Conservation (phyloP, 2,113 vertebrate species). For the Tragelaphus imberbis region DNA sequence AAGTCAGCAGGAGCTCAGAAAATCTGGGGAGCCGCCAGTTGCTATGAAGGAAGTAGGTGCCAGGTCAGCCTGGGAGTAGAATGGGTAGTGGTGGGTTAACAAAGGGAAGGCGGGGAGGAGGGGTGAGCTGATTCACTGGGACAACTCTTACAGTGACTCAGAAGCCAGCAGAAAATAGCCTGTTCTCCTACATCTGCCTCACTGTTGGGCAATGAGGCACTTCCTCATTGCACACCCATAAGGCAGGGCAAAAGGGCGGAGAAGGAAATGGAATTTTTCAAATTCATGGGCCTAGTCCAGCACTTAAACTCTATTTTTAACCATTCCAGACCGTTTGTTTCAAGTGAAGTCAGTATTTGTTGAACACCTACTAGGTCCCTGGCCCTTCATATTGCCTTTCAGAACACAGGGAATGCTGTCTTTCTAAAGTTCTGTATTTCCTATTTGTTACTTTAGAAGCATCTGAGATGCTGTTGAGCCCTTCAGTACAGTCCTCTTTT, state of each 20-base stretch:
- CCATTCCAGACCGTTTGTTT: not conserved
- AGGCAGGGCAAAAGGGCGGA: slow-evolving; percentile 48
- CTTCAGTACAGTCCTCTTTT: not conserved
- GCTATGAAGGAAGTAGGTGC: not conserved
- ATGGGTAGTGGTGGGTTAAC: not conserved
- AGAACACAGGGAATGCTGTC: not conserved
- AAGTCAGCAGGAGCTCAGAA: not conserved
- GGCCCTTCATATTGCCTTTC: not conserved
- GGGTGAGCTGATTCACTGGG: slow-evolving; percentile 53
- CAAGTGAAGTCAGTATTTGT: not conserved
- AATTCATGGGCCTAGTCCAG: not conserved
- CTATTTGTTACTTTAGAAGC: not conserved
- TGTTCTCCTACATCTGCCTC: slow-evolving; percentile 50
- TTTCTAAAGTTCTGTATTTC: not conserved
- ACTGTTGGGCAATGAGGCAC: slow-evolving; percentile 56
- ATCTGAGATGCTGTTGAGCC: not conserved
- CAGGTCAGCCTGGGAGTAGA: not conserved
- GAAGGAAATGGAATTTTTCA: slow-evolving; percentile 55
- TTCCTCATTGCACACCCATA: slow-evolving; percentile 57
- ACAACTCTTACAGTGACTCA: slow-evolving; percentile 63
- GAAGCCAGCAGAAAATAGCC: slow-evolving; percentile 57
- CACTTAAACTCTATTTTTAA: not conserved
- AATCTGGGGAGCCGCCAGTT: not conserved
- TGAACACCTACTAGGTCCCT: not conserved
- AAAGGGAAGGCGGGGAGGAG: not conserved